phyloP scores from a whole-genome alignment of 2,113 vertebrate species.

The Chaenocephalus aceratus region DNA sequence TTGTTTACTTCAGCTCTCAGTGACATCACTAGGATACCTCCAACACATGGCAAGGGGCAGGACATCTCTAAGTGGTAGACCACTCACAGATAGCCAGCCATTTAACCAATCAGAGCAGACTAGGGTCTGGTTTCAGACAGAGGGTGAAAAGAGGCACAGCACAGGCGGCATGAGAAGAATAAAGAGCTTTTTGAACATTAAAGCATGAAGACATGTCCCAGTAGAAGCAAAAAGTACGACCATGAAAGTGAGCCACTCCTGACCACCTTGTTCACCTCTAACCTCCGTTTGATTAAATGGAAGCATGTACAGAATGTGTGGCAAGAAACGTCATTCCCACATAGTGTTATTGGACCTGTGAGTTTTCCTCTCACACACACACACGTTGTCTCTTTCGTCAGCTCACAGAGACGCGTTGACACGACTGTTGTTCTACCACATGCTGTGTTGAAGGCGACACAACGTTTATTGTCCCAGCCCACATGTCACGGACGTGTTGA shows the following conservation, averaged over 20 bases:
- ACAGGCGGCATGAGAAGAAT: too few species aligned
- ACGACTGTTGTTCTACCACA: constrained; percentile 53
- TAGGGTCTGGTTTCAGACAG: too few species aligned
- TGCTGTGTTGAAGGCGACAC: constrained; percentile 57
- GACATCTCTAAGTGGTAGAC: too few species aligned
- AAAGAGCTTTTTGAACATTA: too few species aligned
- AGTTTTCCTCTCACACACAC: constrained; percentile 15
- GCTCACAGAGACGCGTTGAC: constrained; percentile 40
- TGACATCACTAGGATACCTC: too few species aligned
- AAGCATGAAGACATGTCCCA: too few species aligned
- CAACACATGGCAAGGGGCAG: too few species aligned
- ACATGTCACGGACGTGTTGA: constrained; percentile 34
- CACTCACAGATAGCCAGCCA: too few species aligned
- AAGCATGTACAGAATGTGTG: not conserved
- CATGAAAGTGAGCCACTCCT: not conserved
- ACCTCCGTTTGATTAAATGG: constrained; percentile 31
- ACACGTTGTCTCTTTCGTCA: constrained; percentile 45
- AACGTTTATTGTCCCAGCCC: constrained; percentile 63
- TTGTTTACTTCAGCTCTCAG: too few species aligned
- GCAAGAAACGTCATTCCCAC: constrained; percentile 30
- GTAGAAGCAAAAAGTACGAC: too few species aligned
- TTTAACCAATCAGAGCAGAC: too few species aligned
- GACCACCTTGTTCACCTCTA: not conserved
- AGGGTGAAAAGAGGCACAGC: too few species aligned
- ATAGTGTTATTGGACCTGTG: not conserved